These are phyloP conservation scores for Keiferia lycopersicella DNA, from an alignment of 2,888 invertebrate species.

Conservation along the genomic window DNA sequence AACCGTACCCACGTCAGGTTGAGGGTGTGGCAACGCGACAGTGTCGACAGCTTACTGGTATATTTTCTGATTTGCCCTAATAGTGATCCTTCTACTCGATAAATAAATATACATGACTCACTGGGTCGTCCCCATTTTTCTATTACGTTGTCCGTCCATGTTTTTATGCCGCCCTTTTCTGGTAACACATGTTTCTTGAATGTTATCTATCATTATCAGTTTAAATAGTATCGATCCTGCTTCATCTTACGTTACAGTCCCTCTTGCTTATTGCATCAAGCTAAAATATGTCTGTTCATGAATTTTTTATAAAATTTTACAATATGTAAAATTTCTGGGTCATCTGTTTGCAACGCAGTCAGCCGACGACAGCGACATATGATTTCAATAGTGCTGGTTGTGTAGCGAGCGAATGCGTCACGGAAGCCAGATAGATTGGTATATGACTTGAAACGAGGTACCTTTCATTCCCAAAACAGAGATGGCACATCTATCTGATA, in stretches of 20 bases:
- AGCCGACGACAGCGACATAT: not conserved
- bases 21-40: not conserved
- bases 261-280: no score
- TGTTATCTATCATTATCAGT: no score
- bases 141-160: no score
- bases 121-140: no score
- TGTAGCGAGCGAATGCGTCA: not conserved
- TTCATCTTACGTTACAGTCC: no score
- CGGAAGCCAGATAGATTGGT: not conserved
- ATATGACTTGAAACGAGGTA: no score
- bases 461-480: no score
- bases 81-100: not conserved
- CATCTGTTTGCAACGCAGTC: not conserved
- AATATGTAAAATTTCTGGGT: not conserved
- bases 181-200: no score
- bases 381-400: not conserved
- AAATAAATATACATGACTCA: not conserved
- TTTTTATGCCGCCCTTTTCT: not conserved
- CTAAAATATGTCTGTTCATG: not conserved
- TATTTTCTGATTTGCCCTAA: not conserved
- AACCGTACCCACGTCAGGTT: not conserved
- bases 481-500: no score
- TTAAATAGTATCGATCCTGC: no score
- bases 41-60: not conserved
- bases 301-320: not conserved